phyloP scores from a whole-genome alignment of 2,888 invertebrate genomes.

The Lycophotia porphyrea region DNA sequence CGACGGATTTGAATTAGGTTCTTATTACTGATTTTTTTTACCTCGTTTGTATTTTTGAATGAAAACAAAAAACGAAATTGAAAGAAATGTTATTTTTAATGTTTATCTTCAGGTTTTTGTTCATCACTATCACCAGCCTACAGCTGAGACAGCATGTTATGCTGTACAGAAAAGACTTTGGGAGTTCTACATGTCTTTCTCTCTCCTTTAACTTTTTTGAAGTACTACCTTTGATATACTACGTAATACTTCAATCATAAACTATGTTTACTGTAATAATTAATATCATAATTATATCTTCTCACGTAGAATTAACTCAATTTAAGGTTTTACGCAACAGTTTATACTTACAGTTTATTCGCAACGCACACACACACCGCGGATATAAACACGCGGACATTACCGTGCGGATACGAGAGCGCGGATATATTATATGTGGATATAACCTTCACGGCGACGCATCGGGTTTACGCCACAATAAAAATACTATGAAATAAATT shows the following conservation, averaged over 20 bases:
- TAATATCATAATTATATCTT: not conserved
- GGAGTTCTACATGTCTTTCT: not conserved
- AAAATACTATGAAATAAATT: constrained; percentile 70
- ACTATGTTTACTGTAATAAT: not conserved
- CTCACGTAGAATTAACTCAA: not conserved
- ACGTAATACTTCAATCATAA: not conserved
- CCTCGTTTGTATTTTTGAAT: not conserved
- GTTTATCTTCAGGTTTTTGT: not conserved
- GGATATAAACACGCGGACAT: constrained; percentile 28
- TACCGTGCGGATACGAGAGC: constrained; percentile 22
- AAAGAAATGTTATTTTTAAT: not conserved
- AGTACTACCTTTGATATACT: no score
- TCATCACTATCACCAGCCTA: not conserved
- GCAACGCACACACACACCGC: constrained; percentile 1
- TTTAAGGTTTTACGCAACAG: not conserved
- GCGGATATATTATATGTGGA: constrained; percentile 25
- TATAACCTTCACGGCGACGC: constrained; percentile 47
- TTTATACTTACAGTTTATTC: not conserved
- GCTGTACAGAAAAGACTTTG: not conserved
- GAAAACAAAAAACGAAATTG: not conserved
- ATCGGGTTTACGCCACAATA: constrained; percentile 59
- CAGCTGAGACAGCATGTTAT: not conserved
- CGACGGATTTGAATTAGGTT: not conserved
- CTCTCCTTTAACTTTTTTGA: not conserved
- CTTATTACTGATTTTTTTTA: not conserved